Evolutionary conservation across 2,888 invertebrate genomes (phyloP).

Genomic region (Dryomyza anilis): DNA sequence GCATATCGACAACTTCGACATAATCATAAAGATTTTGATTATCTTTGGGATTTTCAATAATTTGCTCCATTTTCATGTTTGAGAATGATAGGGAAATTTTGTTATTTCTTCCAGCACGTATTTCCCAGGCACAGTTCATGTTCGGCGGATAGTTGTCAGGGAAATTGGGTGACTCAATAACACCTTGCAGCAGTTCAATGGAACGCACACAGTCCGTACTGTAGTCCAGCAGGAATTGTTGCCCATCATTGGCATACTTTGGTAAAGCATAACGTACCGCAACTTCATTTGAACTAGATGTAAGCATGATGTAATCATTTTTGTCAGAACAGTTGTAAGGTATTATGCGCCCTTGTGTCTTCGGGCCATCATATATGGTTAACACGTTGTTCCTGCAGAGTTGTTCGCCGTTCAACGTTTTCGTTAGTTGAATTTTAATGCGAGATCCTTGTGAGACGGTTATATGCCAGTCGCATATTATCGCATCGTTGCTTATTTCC

Average conservation of each 20-base stretch:
- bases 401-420: constrained; percentile 53
- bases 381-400: constrained; percentile 66
- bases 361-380: constrained; percentile 57
- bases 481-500: constrained; percentile 69
- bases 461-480: constrained; percentile 84
- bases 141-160: constrained; percentile 72
- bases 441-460: constrained; percentile 73
- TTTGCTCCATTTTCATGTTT: constrained; percentile 70
- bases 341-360: constrained; percentile 36
- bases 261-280: constrained; percentile 47
- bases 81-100: constrained; percentile 82
- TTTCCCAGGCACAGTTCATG: constrained; percentile 76
- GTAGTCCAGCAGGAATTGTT: constrained; percentile 49
- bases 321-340: constrained; percentile 40
- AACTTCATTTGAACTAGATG: constrained; percentile 46
- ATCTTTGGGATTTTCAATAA: constrained; percentile 61
- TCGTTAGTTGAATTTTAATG: constrained; percentile 69
- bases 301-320: constrained; percentile 28
- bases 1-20: constrained; percentile 62
- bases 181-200: constrained; percentile 64
- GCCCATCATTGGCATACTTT: constrained; percentile 31
- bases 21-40: constrained; percentile 65
- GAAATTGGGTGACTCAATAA: constrained; percentile 87
- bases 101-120: constrained; percentile 76
- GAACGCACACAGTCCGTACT: constrained; percentile 43